These are phyloP conservation scores for Spatulosminthurus flaviceps DNA, from an alignment of 2,888 invertebrate species.

Conservation along the genomic window DNA sequence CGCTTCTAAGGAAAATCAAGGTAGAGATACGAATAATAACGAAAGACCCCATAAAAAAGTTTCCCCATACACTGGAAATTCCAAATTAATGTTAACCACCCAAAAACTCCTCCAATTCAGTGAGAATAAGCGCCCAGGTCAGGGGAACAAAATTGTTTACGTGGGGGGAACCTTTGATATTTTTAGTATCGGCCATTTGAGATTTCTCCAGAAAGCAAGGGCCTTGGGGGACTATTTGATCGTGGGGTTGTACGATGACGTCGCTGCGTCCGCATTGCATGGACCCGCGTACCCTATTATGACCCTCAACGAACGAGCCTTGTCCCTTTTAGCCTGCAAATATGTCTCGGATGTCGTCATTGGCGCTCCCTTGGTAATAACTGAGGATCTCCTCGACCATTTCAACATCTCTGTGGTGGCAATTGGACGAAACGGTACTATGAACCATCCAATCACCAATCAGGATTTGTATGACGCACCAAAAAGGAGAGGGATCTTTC, in stretches of 20 bases:
- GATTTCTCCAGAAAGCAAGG: slow-evolving; percentile 91
- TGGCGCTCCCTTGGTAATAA: slow-evolving; percentile 95
- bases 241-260: slow-evolving; percentile 83
- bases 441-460: slow-evolving; percentile 48
- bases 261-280: slow-evolving; percentile 88
- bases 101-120: slow-evolving; percentile 90
- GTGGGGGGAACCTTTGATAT: slow-evolving; percentile 98
- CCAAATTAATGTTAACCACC: slow-evolving; percentile 88
- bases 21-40: not conserved
- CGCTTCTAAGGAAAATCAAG: not conserved
- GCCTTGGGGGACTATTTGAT: slow-evolving; percentile 76
- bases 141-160: slow-evolving; percentile 78
- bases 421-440: slow-evolving; percentile 73
- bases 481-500: slow-evolving; percentile 80
- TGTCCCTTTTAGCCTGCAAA: slow-evolving; percentile 96
- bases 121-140: not conserved
- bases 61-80: slow-evolving; percentile 91
- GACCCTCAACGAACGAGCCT: slow-evolving; percentile 97
- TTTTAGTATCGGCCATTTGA: slow-evolving; percentile 97
- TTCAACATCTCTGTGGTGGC: slow-evolving; percentile 91
- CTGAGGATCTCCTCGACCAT: slow-evolving; percentile 92
- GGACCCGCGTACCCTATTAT: slow-evolving; percentile 98
- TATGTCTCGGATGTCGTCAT: slow-evolving; percentile 98
- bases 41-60: not conserved
- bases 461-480: slow-evolving; percentile 84